Evolutionary conservation across 2,888 invertebrate species (phyloP).

Genomic region (Ametastegia equiseti): DNA sequence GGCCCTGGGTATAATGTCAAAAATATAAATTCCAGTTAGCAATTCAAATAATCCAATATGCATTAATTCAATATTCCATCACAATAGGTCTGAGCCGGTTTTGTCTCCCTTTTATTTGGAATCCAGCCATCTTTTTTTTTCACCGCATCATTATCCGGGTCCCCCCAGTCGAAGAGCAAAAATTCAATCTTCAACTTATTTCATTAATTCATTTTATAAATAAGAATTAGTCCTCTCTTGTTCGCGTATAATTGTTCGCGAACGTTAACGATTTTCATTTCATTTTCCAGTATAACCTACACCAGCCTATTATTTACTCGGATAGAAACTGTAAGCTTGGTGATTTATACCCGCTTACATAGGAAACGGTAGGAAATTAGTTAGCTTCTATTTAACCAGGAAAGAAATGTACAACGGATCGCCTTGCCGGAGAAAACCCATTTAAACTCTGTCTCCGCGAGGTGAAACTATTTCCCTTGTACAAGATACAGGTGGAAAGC

Average conservation of each 20-base stretch:
- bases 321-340: background rate
- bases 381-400: conserved; percentile 15
- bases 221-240: background rate
- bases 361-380: background rate
- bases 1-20: background rate
- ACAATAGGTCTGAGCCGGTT: conserved; percentile 21
- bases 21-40: conserved; percentile 30
- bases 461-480: background rate
- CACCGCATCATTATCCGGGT: background rate
- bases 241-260: background rate
- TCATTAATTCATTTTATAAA: background rate
- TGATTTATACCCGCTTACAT: background rate
- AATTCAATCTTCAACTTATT: background rate
- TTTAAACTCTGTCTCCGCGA: background rate
- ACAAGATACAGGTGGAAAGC: background rate
- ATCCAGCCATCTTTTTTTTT: background rate
- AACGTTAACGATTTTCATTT: background rate
- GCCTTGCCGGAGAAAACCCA: background rate
- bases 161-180: background rate
- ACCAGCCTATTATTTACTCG: background rate
- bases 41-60: conserved; percentile 26
- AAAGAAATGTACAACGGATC: background rate
- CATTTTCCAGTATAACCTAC: background rate
- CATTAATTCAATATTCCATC: conserved; percentile 15
- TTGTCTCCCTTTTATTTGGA: background rate